Evolutionary conservation across 2,797 vertebrate species (phyloP).

Genomic region (Xerus rutilus): DNA sequence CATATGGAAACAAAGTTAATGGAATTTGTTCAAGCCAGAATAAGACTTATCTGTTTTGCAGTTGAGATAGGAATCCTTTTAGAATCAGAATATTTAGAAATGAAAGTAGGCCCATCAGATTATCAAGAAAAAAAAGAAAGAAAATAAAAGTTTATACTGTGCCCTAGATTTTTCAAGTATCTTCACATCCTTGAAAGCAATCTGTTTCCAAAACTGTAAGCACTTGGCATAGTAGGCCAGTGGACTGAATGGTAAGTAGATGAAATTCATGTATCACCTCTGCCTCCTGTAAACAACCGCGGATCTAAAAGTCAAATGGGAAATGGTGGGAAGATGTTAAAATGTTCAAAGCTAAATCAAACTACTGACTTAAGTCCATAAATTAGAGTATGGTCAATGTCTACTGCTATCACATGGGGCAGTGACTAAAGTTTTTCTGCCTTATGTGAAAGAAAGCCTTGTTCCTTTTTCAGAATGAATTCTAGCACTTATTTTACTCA

Average conservation of each 20-base stretch:
- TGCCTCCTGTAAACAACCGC: constrained; percentile 35
- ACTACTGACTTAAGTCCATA: background rate
- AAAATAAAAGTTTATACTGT: background rate
- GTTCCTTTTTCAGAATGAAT: background rate
- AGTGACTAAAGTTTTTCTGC: background rate
- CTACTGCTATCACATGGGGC: background rate
- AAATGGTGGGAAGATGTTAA: background rate
- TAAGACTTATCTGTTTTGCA: constrained; percentile 7
- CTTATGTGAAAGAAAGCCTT: background rate
- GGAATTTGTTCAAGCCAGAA: constrained; percentile 20
- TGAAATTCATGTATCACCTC: background rate
- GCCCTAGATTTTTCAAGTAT: constrained; percentile 53
- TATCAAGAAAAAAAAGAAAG: background rate
- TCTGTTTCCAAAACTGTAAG: constrained; percentile 55
- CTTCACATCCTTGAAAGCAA: constrained; percentile 52
- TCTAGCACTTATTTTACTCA: background rate
- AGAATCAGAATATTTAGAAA: constrained; percentile 50
- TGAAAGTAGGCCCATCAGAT: constrained; percentile 25
- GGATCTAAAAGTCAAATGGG: constrained; percentile 40
- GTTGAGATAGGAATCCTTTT: constrained; percentile 59
- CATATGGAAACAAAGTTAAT: background rate
- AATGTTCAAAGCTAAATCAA: constrained; percentile 26
- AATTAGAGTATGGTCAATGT: background rate
- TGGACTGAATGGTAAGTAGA: background rate
- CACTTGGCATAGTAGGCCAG: background rate